Percentiles rank a stretch among this genome's conserved stretches.
Conservation (phyloP, 2,113 vertebrate species). For the Vombatus ursinus region DNA sequence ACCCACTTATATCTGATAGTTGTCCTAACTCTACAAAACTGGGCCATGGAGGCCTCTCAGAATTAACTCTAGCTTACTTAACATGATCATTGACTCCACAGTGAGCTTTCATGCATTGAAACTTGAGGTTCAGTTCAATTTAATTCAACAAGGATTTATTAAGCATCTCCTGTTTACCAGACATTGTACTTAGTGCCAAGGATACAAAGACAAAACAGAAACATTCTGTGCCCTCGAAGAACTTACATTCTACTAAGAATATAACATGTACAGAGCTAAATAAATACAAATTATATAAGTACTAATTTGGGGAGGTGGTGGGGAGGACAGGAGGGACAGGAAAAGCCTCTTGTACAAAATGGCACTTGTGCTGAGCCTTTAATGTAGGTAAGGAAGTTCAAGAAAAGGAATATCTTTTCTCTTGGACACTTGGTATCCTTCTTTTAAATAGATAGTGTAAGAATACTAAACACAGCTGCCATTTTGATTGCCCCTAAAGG, state of each 20-base stretch:
- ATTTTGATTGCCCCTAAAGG: neutral
- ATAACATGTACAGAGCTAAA: neutral
- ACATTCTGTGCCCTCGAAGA: neutral
- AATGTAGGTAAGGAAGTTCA: neutral
- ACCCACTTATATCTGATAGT: neutral
- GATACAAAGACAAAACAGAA: neutral
- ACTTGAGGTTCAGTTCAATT: neutral
- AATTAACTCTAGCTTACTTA: neutral
- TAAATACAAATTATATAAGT: neutral
- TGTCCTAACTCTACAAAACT: neutral
- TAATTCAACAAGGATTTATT: neutral
- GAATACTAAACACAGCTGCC: neutral
- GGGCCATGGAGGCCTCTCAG: neutral
- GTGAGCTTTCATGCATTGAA: neutral
- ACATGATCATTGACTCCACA: neutral
- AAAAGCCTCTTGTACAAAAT: neutral
- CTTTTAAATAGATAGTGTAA: neutral
- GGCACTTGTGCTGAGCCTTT: neutral
- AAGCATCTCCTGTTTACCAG: neutral
- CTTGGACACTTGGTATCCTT: neutral
- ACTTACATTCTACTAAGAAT: neutral
- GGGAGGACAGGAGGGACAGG: neutral
- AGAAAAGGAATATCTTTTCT: conserved; percentile 43
- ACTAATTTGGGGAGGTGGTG: neutral
- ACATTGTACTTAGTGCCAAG: neutral